These are phyloP conservation scores for Ariopsis seemanni DNA, from an alignment of 2,113 vertebrate species.

Conservation along the genomic window DNA sequence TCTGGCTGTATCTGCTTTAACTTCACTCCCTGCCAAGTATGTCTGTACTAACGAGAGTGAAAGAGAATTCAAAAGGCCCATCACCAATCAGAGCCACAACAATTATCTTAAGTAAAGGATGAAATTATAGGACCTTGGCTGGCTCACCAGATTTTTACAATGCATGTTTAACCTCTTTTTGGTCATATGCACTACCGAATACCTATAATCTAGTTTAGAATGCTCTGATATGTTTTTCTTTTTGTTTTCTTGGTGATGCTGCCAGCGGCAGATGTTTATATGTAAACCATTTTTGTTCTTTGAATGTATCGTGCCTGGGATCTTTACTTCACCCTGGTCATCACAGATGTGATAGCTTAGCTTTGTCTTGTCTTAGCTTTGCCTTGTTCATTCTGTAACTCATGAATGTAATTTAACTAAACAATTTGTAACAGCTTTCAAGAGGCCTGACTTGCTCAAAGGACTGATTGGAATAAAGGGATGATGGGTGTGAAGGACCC, in stretches of 20 bases:
- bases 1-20: conserved; percentile 39
- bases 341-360: not conserved
- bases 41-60: conserved; percentile 18
- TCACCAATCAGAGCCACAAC: conserved; percentile 38
- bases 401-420: conserved; percentile 53
- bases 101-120: conserved; percentile 29
- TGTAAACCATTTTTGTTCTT: conserved; percentile 6
- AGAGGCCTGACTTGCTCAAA: conserved; percentile 47
- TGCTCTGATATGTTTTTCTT: not conserved
- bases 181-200: not conserved
- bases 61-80: conserved; percentile 30
- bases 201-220: not conserved
- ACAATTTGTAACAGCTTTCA: conserved; percentile 49
- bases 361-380: not conserved
- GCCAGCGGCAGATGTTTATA: not conserved
- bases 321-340: not conserved
- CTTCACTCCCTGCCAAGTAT: not conserved
- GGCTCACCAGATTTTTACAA: conserved; percentile 13
- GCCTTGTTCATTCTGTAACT: conserved; percentile 47
- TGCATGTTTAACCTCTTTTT: not conserved
- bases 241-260: not conserved
- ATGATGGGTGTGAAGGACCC: conserved; percentile 53
- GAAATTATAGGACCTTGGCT: conserved; percentile 27
- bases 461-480: conserved; percentile 56
- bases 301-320: not conserved